phyloP scores from a whole-genome alignment of 92 coral and sea anemone species.

The Blastomussa wellsi region DNA sequence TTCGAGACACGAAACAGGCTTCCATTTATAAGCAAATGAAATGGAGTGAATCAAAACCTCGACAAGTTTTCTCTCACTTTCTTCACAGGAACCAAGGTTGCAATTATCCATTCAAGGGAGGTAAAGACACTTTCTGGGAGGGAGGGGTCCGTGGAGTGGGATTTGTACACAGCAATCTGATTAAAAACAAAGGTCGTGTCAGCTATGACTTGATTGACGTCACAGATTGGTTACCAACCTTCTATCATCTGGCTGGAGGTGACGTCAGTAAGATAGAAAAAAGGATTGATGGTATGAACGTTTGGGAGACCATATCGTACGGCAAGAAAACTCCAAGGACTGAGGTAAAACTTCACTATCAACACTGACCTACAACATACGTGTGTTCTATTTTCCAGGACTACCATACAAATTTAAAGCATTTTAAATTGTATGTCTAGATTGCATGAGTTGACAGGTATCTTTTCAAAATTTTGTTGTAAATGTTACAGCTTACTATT shows the following conservation, averaged over 20 bases:
- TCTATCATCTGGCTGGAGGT: constrained; percentile 97
- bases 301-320: constrained; percentile 89
- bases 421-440: no score
- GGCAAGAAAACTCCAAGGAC: constrained; percentile 82
- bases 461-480: no score
- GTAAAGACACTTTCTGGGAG: constrained; percentile 99
- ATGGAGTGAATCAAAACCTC: not conserved
- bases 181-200: constrained; percentile 83
- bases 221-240: constrained; percentile 98
- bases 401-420: no score
- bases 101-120: constrained; percentile 94
- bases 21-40: no score
- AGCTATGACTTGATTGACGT: constrained; percentile 91
- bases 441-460: no score
- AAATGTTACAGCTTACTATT: no score
- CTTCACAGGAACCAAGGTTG: constrained; percentile 92
- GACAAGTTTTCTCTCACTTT: not conserved
- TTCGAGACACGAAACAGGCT: not conserved
- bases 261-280: constrained; percentile 71
- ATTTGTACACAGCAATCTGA: constrained; percentile 87
- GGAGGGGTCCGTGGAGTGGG: constrained; percentile 99
- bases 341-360: constrained; percentile 44
- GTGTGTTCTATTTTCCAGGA: not conserved
- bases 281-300: constrained; percentile 82
- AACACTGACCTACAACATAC: not conserved